Evolutionary conservation across 2,113 vertebrate species (phyloP).

Genomic region (Donacobius atricapilla): DNA sequence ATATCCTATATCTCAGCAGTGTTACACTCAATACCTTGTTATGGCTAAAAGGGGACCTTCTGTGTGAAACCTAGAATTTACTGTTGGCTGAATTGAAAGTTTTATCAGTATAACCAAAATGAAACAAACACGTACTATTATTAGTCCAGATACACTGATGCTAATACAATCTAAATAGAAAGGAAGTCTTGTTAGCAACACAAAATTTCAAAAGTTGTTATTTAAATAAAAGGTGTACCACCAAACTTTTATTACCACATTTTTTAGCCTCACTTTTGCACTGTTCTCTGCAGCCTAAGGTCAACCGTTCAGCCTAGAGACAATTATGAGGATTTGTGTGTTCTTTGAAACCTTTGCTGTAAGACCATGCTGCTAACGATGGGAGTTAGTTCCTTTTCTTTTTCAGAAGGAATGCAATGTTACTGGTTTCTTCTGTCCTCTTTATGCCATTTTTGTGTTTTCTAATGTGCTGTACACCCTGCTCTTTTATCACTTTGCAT

Average conservation of each 20-base stretch:
- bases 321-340: background rate
- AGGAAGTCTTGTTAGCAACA: background rate
- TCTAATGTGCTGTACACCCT: background rate
- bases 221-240: background rate
- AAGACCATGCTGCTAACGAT: background rate
- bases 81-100: background rate
- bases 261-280: background rate
- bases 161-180: background rate
- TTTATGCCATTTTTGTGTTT: background rate
- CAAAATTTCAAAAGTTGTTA: background rate
- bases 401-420: background rate
- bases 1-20: background rate
- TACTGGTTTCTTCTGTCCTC: background rate
- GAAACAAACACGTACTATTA: background rate
- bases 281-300: background rate
- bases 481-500: background rate
- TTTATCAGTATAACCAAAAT: background rate
- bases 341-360: background rate
- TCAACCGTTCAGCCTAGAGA: background rate
- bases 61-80: background rate
- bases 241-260: fast-evolving
- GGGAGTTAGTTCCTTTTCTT: background rate
- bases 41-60: background rate
- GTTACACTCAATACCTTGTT: background rate
- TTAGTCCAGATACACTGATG: background rate